Evolutionary conservation across 2,888 invertebrate genomes (phyloP).

Genomic region (Pteria penguin): DNA sequence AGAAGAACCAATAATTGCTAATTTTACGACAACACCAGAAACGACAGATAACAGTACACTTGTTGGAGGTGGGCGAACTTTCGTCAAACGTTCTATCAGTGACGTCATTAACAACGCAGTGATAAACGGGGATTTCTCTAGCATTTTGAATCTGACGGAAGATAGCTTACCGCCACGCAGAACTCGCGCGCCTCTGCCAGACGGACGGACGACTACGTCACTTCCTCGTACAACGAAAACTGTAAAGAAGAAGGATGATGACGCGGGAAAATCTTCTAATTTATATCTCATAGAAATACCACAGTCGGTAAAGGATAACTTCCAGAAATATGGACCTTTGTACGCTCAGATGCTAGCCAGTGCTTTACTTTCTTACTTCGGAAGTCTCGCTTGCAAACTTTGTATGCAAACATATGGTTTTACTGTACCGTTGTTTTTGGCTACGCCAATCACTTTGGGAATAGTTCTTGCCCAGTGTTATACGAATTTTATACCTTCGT

Average conservation of each 20-base stretch:
- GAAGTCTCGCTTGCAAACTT: slow-evolving; percentile 82
- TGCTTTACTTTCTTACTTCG: slow-evolving; percentile 80
- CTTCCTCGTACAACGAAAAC: background rate
- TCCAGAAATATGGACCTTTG: slow-evolving; percentile 57
- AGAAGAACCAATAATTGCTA: background rate
- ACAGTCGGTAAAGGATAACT: slow-evolving; percentile 46
- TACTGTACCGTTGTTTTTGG: slow-evolving; percentile 80
- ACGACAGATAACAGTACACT: background rate
- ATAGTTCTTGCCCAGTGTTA: slow-evolving; percentile 63
- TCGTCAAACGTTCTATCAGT: background rate
- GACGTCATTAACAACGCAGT: background rate
- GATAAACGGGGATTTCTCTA: background rate
- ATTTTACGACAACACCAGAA: background rate
- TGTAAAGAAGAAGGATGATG: background rate
- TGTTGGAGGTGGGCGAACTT: background rate
- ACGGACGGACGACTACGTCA: background rate
- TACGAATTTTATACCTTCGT: slow-evolving; percentile 55
- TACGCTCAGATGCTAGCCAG: slow-evolving; percentile 57
- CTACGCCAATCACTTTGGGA: slow-evolving; percentile 76
- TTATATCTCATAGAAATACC: slow-evolving; percentile 23
- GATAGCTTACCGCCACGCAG: background rate
- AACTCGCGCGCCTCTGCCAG: background rate
- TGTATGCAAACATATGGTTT: slow-evolving; percentile 80
- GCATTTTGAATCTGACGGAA: slow-evolving; percentile 6
- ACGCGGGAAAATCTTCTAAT: background rate